A percentile compares a stretch with the other conserved stretches of the same genome.
phyloP scores from a whole-genome alignment of 2,113 vertebrate species.

The Syngnathus floridae region DNA sequence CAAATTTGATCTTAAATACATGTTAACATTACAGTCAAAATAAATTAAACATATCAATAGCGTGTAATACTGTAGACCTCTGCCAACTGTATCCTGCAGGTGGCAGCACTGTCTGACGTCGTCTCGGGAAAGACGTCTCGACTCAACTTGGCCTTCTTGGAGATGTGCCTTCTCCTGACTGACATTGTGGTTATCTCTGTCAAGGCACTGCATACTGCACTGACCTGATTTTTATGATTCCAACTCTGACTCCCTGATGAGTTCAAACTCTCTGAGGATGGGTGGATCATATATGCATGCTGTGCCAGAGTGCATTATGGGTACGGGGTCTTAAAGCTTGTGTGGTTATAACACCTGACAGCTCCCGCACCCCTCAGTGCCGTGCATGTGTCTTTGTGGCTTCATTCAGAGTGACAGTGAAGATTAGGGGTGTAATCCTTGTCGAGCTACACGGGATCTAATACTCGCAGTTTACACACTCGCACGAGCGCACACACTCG shows the following conservation, averaged over 20 bases:
- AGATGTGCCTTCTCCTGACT: not conserved
- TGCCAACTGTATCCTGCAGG: not conserved
- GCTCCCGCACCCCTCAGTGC: slow-evolving; percentile 70
- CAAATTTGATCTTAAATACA: too few species aligned
- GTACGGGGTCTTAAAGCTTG: slow-evolving; percentile 39
- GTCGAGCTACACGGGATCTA: slow-evolving; percentile 70
- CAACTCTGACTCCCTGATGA: slow-evolving; percentile 23
- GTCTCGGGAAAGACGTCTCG: not conserved
- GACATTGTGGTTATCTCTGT: not conserved
- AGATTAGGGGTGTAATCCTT: slow-evolving; percentile 81
- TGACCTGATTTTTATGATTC: not conserved
- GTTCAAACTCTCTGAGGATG: slow-evolving; percentile 30
- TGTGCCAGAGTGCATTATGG: slow-evolving; percentile 31
- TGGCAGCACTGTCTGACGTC: not conserved
- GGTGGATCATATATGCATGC: slow-evolving; percentile 30
- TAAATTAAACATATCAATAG: not conserved
- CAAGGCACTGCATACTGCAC: not conserved
- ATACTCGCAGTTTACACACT: slow-evolving; percentile 63
- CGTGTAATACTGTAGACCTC: not conserved
- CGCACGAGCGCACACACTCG: slow-evolving; percentile 77
- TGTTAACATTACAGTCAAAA: too few species aligned
- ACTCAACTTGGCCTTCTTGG: not conserved
- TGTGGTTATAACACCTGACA: slow-evolving; percentile 76
- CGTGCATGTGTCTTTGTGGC: slow-evolving; percentile 59
- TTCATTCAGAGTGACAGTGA: slow-evolving; percentile 80